A percentile compares a stretch with the other conserved stretches of the same genome.
Evolutionary conservation across 1,140 invertebrate genomes (phyloP).

Genomic region (Himalopsyche phryganea): DNA sequence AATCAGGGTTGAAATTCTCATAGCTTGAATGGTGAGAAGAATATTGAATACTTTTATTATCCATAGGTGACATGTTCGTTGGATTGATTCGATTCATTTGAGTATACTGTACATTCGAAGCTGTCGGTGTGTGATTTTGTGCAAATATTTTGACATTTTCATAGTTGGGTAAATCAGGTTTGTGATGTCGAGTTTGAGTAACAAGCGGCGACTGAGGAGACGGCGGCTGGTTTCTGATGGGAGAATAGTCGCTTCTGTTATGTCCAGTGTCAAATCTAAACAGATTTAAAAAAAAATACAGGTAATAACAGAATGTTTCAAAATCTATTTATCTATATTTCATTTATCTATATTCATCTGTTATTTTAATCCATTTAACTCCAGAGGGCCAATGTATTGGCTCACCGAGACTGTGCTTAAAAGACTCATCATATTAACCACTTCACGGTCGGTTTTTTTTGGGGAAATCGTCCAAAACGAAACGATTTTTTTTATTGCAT

Average conservation of each 20-base stretch:
- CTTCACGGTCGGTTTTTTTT: too few relatives aligned
- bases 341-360: too few relatives aligned
- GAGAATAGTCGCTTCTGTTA: slow-evolving; percentile 17
- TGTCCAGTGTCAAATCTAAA: slow-evolving; percentile 27
- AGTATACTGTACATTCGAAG: slow-evolving; percentile 29
- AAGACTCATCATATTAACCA: too few relatives aligned
- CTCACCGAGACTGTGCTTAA: too few relatives aligned
- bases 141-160: slow-evolving; percentile 45
- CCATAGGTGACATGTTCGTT: neutral
- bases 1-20: slow-evolving; percentile 47
- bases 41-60: neutral
- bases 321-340: too few relatives aligned
- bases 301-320: too few relatives aligned
- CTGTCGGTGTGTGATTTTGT: slow-evolving; percentile 5
- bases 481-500: too few relatives aligned
- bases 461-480: too few relatives aligned
- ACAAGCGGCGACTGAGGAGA: slow-evolving; percentile 10
- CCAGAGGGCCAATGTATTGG: too few relatives aligned
- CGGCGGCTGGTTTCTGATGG: slow-evolving; percentile 11
- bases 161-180: slow-evolving; percentile 44
- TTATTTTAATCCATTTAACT: too few relatives aligned
- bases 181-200: slow-evolving; percentile 5
- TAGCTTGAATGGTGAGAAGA: slow-evolving; percentile 41
- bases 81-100: slow-evolving; percentile 37
- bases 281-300: too few relatives aligned